Base-by-base conservation (phyloP, 2,797 vertebrate genomes). In the Poeciliopsis paucimaculata region DNA sequence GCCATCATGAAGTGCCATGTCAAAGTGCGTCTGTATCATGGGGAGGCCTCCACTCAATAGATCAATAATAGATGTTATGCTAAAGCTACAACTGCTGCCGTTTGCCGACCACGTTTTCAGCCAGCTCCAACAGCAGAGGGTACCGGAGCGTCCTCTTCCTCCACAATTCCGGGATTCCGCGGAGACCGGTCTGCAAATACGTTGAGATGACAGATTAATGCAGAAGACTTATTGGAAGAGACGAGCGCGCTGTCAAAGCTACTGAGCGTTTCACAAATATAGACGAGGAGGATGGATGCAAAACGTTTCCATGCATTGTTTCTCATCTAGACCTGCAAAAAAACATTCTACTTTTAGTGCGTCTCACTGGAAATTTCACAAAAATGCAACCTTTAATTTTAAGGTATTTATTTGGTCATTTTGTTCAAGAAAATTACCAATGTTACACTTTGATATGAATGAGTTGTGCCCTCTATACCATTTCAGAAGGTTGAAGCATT, bases 111-210 rank as follows among this genome's bases (percentile, higher is more conserved):
- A 91, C 31, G 0, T 86, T 93, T 73, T 90, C 45, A 5, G 90
- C 90, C 2, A 95, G 79, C 82, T 94, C 87, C 75, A 94, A 75
- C 86, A 95, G 85, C 75, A 86, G 66, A 73, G 93, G 88, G 83
- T 92, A 93, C 90, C 94, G 92, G 78, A 94, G n/a, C 0, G 91
- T 95, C 85, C 84, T 92, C 77, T 80, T 84, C 88, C 75, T 93
- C 94, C 94, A 95, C 5, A 93, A 93, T 83, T 95, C 92, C 0
- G 93, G 93, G 82, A 95, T 92, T 86, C 94, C 93, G 81, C 81
- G 86, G 23, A 93, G 88, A n/a, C 93, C 94, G 0, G 77, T 88
- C 93, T 95, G 91, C 85, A 89, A 94, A 87, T 55, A 4, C 79
- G 88, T 78, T 13, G 77, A 82, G 72, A 84, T n/a, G 79, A 81